These are phyloP conservation scores for Saccopteryx bilineata DNA, from an alignment of 2,113 vertebrate species.

Conservation along the genomic window DNA sequence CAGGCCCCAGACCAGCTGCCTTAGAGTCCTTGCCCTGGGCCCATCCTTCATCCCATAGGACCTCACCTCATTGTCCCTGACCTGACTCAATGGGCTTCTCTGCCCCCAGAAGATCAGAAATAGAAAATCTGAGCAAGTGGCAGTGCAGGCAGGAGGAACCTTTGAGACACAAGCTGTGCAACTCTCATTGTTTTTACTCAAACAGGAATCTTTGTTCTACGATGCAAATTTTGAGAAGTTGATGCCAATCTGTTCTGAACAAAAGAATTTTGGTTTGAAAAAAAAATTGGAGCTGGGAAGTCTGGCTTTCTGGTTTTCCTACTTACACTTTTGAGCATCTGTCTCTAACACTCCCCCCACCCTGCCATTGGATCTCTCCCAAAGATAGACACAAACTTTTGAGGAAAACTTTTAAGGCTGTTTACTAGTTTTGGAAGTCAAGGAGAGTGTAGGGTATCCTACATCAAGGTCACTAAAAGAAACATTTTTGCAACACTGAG, in stretches of 20 bases:
- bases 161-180: constrained; percentile 77
- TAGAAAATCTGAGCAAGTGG: constrained; percentile 45
- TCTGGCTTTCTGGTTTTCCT: constrained; percentile 81
- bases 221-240: constrained; percentile 83
- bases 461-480: constrained; percentile 37
- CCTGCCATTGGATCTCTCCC: constrained; percentile 48
- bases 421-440: constrained; percentile 49
- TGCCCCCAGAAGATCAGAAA: constrained; percentile 52
- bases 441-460: background rate
- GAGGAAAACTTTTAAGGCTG: constrained; percentile 65
- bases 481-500: background rate
- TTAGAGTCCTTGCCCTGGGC: background rate
- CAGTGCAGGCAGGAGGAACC: constrained; percentile 62
- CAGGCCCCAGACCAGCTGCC: background rate
- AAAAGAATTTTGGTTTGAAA: constrained; percentile 82
- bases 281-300: constrained; percentile 77
- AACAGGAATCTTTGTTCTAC: constrained; percentile 80
- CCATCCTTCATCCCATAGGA: background rate
- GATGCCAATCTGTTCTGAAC: constrained; percentile 83
- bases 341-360: constrained; percentile 51
- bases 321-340: constrained; percentile 78
- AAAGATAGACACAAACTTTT: constrained; percentile 59
- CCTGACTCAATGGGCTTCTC: background rate
- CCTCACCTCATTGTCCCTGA: background rate
- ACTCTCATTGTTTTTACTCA: constrained; percentile 77